Evolutionary conservation across 2,888 invertebrate genomes (phyloP), one percentile per base, ranked within the genome.

Genomic region (Zygogramma bicolorata): DNA sequence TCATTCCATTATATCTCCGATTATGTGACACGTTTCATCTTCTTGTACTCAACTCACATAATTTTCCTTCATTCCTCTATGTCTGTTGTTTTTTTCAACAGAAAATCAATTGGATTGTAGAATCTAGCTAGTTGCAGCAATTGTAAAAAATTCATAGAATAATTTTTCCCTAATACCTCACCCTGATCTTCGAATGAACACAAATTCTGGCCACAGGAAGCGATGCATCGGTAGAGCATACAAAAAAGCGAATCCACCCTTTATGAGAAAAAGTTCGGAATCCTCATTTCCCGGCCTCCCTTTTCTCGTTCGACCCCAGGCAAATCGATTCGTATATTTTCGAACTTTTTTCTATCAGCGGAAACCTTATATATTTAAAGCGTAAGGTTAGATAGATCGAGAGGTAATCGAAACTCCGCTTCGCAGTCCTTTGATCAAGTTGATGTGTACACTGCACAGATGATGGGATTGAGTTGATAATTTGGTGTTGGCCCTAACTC

Each of bases 391-490:
- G 53, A 53, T 53, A 53, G 53, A 53, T 76, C 78, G 65, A 42
- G 61, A 81, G 83, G 84, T 84, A 85, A 85, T 85, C 85, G 84
- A 84, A 85, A 84, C 78, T 74, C 78, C 79, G 77, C 77, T 78
- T 76, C 77, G 65, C 38, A 71, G 75, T 80, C 82, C 84, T 85
- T 85, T 85, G 85, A 85, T 85, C 85, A 85, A 79, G 75, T 77
- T 78, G 81, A 83, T 82, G 84, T 85, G 83, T 84, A 83, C 82
- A 80, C 81, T 80, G 81, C 81, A 82, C 82, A 84, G 84, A 81
- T 84, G 84, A 85, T 83, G 83, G 84, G 82, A 85, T 85, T 82
- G 82, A 79, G 83, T 83, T 82, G 83, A 84, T 85, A 85, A 85
- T 85, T 85, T 82, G 81, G 83, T 82, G 83, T 83, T 81, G 83